Conservation (phyloP, 2,113 vertebrate species). For the Catharus minimus region DNA sequence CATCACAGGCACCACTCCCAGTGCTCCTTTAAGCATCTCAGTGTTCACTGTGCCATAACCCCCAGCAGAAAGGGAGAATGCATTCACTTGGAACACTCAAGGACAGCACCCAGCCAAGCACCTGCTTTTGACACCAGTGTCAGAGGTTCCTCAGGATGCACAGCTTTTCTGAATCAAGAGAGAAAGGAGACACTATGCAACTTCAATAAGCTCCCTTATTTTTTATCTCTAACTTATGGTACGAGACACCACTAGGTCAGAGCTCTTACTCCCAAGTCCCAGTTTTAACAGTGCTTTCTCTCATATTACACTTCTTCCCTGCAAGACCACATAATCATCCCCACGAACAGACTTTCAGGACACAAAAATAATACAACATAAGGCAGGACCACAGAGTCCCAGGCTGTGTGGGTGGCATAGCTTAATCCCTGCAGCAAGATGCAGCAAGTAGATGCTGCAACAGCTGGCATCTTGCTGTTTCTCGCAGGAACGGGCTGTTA, state of each 20-base stretch:
- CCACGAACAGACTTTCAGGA: background rate
- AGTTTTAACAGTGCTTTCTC: background rate
- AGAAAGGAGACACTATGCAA: background rate
- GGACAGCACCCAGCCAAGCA: background rate
- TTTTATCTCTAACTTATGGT: background rate
- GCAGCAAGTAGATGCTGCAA: slow-evolving; percentile 18
- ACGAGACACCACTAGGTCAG: accelerated
- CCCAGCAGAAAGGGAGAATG: background rate
- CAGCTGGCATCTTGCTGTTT: background rate
- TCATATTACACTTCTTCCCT: background rate
- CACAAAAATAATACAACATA: background rate
- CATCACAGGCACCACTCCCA: background rate
- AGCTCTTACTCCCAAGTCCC: background rate
- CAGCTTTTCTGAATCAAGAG: background rate
- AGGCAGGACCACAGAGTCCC: background rate
- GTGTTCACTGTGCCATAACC: background rate
- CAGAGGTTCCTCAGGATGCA: background rate
- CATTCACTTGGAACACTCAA: background rate
- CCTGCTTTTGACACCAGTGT: background rate
- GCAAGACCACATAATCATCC: background rate
- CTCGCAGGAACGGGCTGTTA: background rate
- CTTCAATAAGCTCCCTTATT: background rate
- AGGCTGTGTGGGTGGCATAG: background rate
- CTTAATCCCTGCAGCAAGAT: background rate
- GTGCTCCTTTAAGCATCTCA: background rate